Evolutionary conservation across 2,113 vertebrate genomes (phyloP), one percentile per base, ranked within the genome.

Genomic region (Varanus salvator): DNA sequence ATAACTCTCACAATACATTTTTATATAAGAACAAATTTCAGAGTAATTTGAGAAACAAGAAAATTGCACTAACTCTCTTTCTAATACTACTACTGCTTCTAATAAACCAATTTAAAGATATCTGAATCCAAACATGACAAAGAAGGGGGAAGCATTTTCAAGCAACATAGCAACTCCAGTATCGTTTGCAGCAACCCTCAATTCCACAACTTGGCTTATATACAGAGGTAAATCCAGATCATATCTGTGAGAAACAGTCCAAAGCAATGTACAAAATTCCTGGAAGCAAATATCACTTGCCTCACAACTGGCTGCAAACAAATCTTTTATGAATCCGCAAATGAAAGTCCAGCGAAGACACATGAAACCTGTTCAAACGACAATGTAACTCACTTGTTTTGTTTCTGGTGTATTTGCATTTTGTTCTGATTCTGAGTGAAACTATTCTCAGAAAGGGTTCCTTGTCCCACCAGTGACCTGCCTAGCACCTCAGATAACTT

Each of bases 381-480:
- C 34, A 66, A 64, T 44, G 74, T 44, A 60, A 44, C 54, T 74
- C 8, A 31, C 52, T 31, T 84, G 31, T 31, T 66, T 89, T 89
- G 54, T 31, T 75, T 75, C 17, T 38, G n/a, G 23, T 44, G 7
- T 38, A 64, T 34, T 44, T n/a, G 84, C 3, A 48, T 75, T 23
- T 44, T 83, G 38, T 89, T 89, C 83, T 57, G 25, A 60, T 83
- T 83, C 52, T 89, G 54, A 83, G 6, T 71, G 71, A 72, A 82
- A 84, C 6, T 76, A 75, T 89, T 84, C 54, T 84, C 82, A 74
- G 52, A 74, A 85, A 38, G n/a, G 76, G 52, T 84, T 85, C 60
- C 60, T 89, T 89, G 74, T 38, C 75, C 72, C 85, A 44, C 88
- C 50, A 85, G 38, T 84, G 71, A 89, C 72, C 74, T 89, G 74